Evolutionary conservation across 2,797 vertebrate genomes (phyloP).

Genomic region (Paratrypauchen microcephalus): DNA sequence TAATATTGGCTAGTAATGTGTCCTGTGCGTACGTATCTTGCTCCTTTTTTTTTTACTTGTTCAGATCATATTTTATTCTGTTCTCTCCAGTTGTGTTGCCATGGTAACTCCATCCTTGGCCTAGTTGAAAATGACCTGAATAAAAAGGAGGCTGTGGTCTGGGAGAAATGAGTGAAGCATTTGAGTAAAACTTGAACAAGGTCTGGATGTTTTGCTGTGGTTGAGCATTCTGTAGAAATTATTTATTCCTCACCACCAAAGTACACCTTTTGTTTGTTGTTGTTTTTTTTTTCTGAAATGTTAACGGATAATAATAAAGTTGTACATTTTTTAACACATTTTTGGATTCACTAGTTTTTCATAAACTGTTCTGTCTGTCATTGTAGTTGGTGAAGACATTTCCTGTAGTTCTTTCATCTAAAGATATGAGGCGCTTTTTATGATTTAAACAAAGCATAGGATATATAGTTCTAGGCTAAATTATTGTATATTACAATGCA

Average conservation of each 20-base stretch:
- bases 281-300: background rate
- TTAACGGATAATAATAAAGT: conserved; percentile 4
- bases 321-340: background rate
- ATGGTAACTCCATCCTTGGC: conserved; percentile 72
- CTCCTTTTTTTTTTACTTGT: conserved; percentile 10
- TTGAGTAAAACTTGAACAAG: background rate
- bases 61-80: conserved; percentile 42
- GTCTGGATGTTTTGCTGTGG: background rate
- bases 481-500: background rate
- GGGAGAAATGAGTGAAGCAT: conserved; percentile 38
- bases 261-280: background rate
- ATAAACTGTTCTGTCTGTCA: conserved; percentile 2
- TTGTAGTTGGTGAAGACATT: background rate
- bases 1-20: conserved; percentile 11
- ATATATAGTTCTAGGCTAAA: background rate
- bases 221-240: background rate
- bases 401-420: conserved; percentile 1
- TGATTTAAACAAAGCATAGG: background rate
- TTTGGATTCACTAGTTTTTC: conserved; percentile 1
- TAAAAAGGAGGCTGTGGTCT: conserved; percentile 49
- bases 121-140: conserved; percentile 71
- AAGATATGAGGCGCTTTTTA: background rate
- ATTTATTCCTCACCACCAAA: background rate
- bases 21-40: conserved; percentile 16
- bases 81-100: conserved; percentile 63